Percentiles rank a stretch among this genome's conserved stretches.
These are phyloP conservation scores for Leguminivora glycinivorella DNA, from an alignment of 1,140 invertebrate genomes.

Conservation along the genomic window DNA sequence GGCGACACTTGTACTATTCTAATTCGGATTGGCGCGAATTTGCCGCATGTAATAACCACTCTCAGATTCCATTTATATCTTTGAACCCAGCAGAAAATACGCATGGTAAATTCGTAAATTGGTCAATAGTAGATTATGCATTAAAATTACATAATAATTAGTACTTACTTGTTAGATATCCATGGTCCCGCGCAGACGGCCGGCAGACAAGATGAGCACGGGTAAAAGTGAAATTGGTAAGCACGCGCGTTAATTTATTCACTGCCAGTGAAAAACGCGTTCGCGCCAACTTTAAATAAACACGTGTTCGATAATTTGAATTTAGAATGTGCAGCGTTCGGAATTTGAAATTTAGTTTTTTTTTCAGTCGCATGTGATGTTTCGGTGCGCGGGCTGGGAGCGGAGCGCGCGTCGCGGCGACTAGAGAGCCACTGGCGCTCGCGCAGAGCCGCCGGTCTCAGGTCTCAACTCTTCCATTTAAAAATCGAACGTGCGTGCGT, in stretches of 20 bases:
- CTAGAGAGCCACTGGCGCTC: constrained; percentile 65
- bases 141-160: constrained; percentile 14
- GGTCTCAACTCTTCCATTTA: constrained; percentile 61
- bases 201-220: constrained; percentile 54
- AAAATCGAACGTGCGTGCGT: constrained; percentile 54
- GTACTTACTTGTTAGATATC: constrained; percentile 59
- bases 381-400: constrained; percentile 48
- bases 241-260: constrained; percentile 61
- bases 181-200: constrained; percentile 47
- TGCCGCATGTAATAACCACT: not conserved
- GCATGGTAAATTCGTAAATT: not conserved
- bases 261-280: constrained; percentile 69
- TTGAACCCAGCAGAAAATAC: not conserved
- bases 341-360: constrained; percentile 36
- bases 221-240: constrained; percentile 75
- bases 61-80: not conserved
- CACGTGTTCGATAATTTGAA: constrained; percentile 66
- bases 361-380: constrained; percentile 22
- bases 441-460: constrained; percentile 46
- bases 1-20: not conserved
- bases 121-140: not conserved
- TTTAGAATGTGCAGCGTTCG: constrained; percentile 48
- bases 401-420: constrained; percentile 65
- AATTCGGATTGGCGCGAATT: constrained; percentile 4
- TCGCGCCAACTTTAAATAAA: constrained; percentile 67